phyloP scores from a whole-genome alignment of 2,797 vertebrate genomes.

The Sebastes nivosus region DNA sequence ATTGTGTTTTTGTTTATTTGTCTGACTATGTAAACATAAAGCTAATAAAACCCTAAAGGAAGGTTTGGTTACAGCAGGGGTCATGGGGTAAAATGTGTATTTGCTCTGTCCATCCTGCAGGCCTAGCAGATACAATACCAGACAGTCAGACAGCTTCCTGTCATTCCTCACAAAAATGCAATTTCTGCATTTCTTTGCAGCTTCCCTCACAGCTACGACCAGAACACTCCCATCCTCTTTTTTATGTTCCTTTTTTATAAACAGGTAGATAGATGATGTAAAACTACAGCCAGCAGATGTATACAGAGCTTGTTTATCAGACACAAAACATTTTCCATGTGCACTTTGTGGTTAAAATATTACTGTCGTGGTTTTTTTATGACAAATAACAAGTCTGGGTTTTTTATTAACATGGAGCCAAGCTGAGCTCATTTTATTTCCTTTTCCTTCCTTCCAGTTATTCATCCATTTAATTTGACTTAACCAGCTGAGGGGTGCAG shows the following conservation, averaged over 20 bases:
- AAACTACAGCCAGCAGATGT: background rate
- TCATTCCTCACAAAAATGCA: conserved; percentile 62
- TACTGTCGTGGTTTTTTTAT: background rate
- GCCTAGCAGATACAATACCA: conserved; percentile 49
- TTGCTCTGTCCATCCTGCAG: conserved; percentile 49
- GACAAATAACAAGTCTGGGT: background rate
- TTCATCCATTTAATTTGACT: conserved; percentile 25
- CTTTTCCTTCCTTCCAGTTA: background rate
- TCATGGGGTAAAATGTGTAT: conserved; percentile 18
- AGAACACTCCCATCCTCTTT: conserved; percentile 36
- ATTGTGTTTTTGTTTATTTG: background rate
- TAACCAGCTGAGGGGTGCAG: background rate
- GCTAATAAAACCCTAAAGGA: conserved; percentile 9
- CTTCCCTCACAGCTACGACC: conserved; percentile 15
- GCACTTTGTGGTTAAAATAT: background rate
- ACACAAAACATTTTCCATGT: background rate
- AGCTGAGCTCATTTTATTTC: conserved; percentile 11
- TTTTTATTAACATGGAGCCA: conserved; percentile 4
- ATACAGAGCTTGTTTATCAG: background rate
- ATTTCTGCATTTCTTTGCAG: conserved; percentile 50
- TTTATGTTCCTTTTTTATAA: conserved; percentile 27
- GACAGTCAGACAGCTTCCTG: conserved; percentile 53
- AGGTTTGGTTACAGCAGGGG: background rate
- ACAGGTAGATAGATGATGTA: background rate
- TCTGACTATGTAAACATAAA: background rate